phyloP scores from a whole-genome alignment of 2,113 vertebrate species.

The Clarias gariepinus region DNA sequence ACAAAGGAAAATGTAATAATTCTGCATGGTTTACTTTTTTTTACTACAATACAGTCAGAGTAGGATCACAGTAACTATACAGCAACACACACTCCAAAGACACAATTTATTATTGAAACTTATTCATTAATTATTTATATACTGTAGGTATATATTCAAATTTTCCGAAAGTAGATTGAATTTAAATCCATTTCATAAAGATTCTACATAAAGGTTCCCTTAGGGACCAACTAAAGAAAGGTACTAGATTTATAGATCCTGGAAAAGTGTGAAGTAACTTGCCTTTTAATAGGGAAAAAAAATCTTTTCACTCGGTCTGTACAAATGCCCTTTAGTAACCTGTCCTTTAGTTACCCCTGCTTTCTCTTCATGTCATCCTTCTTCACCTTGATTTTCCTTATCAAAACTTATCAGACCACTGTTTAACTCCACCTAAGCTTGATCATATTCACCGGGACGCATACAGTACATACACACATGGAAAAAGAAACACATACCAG shows the following conservation, averaged over 20 bases:
- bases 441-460: not conserved
- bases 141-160: not conserved
- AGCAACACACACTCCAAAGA: not conserved
- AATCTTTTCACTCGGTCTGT: not conserved
- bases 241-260: not conserved
- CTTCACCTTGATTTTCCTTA: not conserved
- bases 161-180: not conserved
- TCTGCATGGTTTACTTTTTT: not conserved
- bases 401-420: conserved; percentile 16
- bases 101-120: not conserved
- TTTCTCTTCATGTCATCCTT: not conserved
- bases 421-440: not conserved
- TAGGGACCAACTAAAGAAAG: not conserved
- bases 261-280: not conserved
- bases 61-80: not conserved
- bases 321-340: conserved; percentile 19
- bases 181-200: not conserved
- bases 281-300: no score
- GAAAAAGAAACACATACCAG: conserved; percentile 67
- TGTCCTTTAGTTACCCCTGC: not conserved
- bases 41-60: not conserved
- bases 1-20: not conserved
- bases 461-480: not conserved
- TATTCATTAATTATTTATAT: not conserved
- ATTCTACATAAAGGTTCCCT: not conserved